Evolutionary conservation across 1,140 invertebrate genomes (phyloP), one percentile per base, ranked within the genome.

Genomic region (Arion vulgaris): DNA sequence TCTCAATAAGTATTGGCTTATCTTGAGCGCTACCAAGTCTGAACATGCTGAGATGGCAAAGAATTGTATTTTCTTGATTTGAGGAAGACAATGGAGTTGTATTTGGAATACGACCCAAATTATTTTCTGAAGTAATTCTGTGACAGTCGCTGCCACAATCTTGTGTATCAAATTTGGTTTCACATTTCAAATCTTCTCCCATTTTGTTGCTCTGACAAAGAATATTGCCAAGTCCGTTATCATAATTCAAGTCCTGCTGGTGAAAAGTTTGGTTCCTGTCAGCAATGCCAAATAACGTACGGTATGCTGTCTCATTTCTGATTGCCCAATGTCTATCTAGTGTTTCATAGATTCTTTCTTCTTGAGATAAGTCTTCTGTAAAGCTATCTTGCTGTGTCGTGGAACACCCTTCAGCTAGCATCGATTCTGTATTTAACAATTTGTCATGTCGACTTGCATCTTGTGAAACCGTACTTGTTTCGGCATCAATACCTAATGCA

Each of bases 281-380:
- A 28, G 45, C 49, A 41, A 5, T 41, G 36, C 13, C 4, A 17
- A 57, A 23, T n/a, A 23, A n/a, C 23, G 53, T 57, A 2, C 23
- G 7, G 32, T 32, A n/a, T 26, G 51, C 34, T 32, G 4, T 2
- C 11, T 39, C 15, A 51, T 75, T 51, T 34, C 11, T 49, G 1
- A 28, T 1, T 4, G 26, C 53, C 15, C 17, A 75, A 45, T 75
- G 41, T 75, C 73, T 75, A 28, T 51, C 45, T 13, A 75, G 45
- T 13, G 73, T 28, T 49, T 75, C 73, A 51, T 75, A 75, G n/a
- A 75, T 51, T 34, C 41, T n/a, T 32, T 75, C 73, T 0, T 75
- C 73, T 13, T 75, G 32, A 32, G 5, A 11, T 32, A 2, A 2
- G n/a, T 32, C 5, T 32, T 66, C 19, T 66, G 62, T 0, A 17